Percentiles rank a stretch among this genome's conserved stretches.
These are phyloP conservation scores for Phortica magna DNA, from an alignment of 2,888 invertebrate genomes.

Conservation along the genomic window DNA sequence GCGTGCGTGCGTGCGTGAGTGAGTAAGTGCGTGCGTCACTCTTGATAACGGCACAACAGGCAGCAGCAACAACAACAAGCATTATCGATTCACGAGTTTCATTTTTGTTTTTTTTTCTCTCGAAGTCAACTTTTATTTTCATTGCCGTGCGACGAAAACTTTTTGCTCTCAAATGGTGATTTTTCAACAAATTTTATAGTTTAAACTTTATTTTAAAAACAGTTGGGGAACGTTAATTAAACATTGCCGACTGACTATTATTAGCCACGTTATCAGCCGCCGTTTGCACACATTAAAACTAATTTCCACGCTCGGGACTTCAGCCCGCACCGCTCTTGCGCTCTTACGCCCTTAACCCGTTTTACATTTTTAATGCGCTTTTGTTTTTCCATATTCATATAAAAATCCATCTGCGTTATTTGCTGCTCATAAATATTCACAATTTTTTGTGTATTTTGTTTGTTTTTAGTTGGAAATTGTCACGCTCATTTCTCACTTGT, in stretches of 20 bases:
- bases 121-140: not conserved
- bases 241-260: not conserved
- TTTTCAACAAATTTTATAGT: not conserved
- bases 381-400: not conserved
- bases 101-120: not conserved
- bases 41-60: not conserved
- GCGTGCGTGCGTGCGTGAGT: conserved; percentile 8
- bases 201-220: not conserved
- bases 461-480: not conserved
- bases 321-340: not conserved
- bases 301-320: not conserved
- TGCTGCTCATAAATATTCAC: not conserved
- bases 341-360: not conserved
- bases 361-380: not conserved
- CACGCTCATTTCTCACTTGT: not conserved
- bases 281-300: not conserved
- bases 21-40: conserved; percentile 8
- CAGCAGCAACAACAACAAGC: not conserved
- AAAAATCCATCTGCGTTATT: not conserved
- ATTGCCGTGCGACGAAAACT: not conserved
- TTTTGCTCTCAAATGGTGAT: not conserved
- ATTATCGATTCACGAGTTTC: conserved; percentile 8
- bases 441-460: not conserved
- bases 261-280: not conserved
- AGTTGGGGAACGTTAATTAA: too few species aligned